phyloP scores from a whole-genome alignment of 2,797 vertebrate genomes.

The Fundulus diaphanus region DNA sequence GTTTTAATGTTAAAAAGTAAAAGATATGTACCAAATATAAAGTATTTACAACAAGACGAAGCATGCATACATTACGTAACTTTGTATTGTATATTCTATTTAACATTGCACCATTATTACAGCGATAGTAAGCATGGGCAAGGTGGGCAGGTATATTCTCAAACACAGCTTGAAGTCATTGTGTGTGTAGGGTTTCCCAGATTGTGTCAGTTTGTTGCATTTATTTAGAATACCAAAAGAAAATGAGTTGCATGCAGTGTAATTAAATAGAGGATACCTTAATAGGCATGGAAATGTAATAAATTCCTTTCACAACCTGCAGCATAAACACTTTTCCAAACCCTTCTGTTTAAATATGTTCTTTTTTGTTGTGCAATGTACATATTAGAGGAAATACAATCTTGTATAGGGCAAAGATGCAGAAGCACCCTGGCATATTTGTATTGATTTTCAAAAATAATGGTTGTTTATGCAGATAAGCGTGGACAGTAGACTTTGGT shows the following conservation, averaged over 20 bases:
- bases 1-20: background rate
- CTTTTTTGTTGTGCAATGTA: background rate
- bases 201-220: background rate
- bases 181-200: background rate
- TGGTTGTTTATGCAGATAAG: background rate
- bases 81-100: background rate
- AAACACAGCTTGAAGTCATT: too few relatives aligned
- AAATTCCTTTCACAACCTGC: background rate
- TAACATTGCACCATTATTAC: background rate
- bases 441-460: background rate
- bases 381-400: background rate
- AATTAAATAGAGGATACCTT: background rate
- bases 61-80: background rate
- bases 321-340: background rate
- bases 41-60: background rate
- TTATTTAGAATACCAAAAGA: background rate
- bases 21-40: background rate
- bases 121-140: background rate
- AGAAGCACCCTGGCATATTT: background rate
- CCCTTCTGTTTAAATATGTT: background rate
- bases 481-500: background rate
- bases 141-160: background rate
- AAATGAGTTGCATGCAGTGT: background rate
- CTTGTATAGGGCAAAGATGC: background rate
- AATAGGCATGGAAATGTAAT: background rate